Conservation (phyloP, 2,888 invertebrate species). For the Lissocephala sabroskyi region DNA sequence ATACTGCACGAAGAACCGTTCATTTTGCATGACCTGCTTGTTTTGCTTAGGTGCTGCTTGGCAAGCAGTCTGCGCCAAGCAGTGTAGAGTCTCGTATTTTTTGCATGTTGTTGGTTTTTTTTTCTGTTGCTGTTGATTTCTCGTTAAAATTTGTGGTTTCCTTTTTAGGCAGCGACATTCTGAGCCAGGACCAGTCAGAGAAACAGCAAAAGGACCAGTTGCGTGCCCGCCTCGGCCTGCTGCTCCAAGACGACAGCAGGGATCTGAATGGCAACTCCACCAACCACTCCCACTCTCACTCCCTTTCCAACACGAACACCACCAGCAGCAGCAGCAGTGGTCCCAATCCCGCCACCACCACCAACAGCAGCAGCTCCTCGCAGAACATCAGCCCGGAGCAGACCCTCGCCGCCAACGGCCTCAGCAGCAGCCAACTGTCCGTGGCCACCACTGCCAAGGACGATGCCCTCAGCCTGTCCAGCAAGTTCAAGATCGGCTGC, state of each 20-base stretch:
- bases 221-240: constrained; percentile 66
- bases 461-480: constrained; percentile 61
- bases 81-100: constrained; percentile 1
- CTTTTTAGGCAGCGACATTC: constrained; percentile 53
- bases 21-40: too few relatives aligned
- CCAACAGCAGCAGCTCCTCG: constrained; percentile 51
- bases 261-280: constrained; percentile 59
- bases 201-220: constrained; percentile 70
- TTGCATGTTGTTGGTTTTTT: constrained; percentile 8
- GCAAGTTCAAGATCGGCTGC: constrained; percentile 64
- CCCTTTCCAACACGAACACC: constrained; percentile 19
- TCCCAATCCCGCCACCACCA: constrained; percentile 14
- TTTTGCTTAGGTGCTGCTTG: too few relatives aligned
- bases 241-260: constrained; percentile 52
- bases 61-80: background rate
- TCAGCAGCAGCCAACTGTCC: constrained; percentile 66
- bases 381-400: constrained; percentile 69
- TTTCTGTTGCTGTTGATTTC: too few relatives aligned
- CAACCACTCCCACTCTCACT: constrained; percentile 17
- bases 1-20: too few relatives aligned
- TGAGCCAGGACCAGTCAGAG: constrained; percentile 48
- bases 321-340: constrained; percentile 20
- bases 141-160: background rate
- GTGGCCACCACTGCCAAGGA: constrained; percentile 66
- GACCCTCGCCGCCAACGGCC: constrained; percentile 49